Base-by-base conservation (phyloP, 2,888 invertebrate genomes). In the Disparrhopalites patrizii region DNA sequence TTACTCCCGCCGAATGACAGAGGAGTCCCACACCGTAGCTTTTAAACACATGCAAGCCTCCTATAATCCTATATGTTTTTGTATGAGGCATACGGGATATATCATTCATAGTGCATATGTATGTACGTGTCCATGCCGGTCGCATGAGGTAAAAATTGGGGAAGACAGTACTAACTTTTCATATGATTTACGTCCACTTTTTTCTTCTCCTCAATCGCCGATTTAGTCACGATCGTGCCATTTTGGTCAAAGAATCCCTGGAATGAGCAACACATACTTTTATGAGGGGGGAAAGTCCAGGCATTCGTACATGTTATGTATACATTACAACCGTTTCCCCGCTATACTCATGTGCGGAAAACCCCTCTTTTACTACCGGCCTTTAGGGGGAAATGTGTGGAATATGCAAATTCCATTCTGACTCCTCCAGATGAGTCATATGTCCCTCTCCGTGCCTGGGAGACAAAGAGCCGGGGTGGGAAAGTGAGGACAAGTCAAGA, bases 161-260 rank as follows among this genome's bases (percentile, higher is more conserved):
- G 7, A 36, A 7, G 8, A 40, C 3, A n/a, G n/a, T n/a, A n/a
- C n/a, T n/a, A n/a, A n/a, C n/a, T n/a, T n/a, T n/a, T n/a, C n/a
- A n/a, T n/a, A n/a, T n/a, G n/a, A n/a, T n/a, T n/a, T n/a, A n/a
- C n/a, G n/a, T n/a, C n/a, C n/a, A n/a, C n/a, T n/a, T n/a, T n/a
- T n/a, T n/a, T n/a, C n/a, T n/a, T n/a, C n/a, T n/a, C n/a, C n/a
- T n/a, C n/a, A 56, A 58, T 58, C 40, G 43, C 58, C 58, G 43
- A 58, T 58, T 58, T 58, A 43, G 58, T 58, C 58, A 58, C 58
- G 58, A 58, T 58, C 47, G 18, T 43, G 43, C 58, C 58, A 43
- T 58, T 43, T 58, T 43, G 43, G 30, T 58, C 54, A 30, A 28
- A 55, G 54, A 55, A 55, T 58, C 43, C 33, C 15, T 18, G 10